Evolutionary conservation across 1,140 invertebrate species (phyloP).

Genomic region (Bombus sibiricus): DNA sequence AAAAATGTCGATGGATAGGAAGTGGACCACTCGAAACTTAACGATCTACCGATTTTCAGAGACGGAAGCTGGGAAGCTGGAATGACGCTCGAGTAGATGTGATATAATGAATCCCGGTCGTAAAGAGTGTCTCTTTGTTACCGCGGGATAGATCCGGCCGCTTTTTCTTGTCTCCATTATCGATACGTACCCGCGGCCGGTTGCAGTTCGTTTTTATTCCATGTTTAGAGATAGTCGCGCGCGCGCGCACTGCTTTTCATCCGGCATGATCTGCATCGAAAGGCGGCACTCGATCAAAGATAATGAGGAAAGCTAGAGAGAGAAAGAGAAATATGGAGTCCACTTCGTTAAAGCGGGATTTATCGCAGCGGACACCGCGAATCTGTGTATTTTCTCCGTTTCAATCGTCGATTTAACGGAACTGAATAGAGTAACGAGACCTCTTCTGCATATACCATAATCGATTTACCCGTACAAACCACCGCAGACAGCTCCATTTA

Average conservation of each 20-base stretch:
- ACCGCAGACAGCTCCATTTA: background rate
- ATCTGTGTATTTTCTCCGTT: slow-evolving; percentile 26
- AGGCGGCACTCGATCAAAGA: slow-evolving; percentile 43
- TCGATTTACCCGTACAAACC: slow-evolving; percentile 2
- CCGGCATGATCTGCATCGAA: slow-evolving; percentile 45
- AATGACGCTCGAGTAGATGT: slow-evolving; percentile 27
- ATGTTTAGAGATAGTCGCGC: slow-evolving; percentile 35
- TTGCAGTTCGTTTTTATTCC: slow-evolving; percentile 43
- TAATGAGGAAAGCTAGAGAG: slow-evolving; percentile 38
- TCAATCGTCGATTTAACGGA: slow-evolving; percentile 33
- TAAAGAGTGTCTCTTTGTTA: slow-evolving; percentile 41
- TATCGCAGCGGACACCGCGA: slow-evolving; percentile 24
- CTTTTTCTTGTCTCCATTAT: slow-evolving; percentile 38
- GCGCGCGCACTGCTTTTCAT: slow-evolving; percentile 28
- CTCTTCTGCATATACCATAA: background rate
- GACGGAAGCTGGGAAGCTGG: background rate
- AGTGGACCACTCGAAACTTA: slow-evolving; percentile 39
- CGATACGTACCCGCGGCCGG: slow-evolving; percentile 33
- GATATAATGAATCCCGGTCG: slow-evolving; percentile 37
- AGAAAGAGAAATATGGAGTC: slow-evolving; percentile 20
- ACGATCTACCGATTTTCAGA: slow-evolving; percentile 25
- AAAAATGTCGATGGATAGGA: background rate
- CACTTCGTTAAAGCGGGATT: slow-evolving; percentile 47
- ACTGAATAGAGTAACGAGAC: slow-evolving; percentile 22
- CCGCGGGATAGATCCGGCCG: slow-evolving; percentile 12